Percentiles rank a stretch among this genome's conserved stretches.
Evolutionary conservation across 2,113 vertebrate species (phyloP).

Genomic region (Ophiodon elongatus): DNA sequence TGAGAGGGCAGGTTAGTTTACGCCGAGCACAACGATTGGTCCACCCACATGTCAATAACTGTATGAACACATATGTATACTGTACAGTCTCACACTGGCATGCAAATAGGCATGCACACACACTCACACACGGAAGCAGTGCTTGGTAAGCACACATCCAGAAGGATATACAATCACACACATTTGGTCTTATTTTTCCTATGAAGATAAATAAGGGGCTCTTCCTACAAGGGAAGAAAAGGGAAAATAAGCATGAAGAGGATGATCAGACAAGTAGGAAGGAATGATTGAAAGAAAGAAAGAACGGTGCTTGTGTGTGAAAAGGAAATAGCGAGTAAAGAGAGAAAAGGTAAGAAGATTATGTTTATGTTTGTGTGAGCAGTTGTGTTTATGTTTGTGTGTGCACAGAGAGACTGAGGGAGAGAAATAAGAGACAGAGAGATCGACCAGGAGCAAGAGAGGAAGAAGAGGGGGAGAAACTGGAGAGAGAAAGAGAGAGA

Average conservation of each 20-base stretch:
- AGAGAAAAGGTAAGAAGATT: conserved; percentile 17
- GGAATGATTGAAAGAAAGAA: conserved; percentile 37
- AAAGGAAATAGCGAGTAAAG: conserved; percentile 34
- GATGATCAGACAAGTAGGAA: conserved; percentile 64
- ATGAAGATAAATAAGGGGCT: conserved; percentile 83
- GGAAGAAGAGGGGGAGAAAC: conserved; percentile 54
- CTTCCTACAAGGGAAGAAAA: conserved; percentile 88
- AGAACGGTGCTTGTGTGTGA: conserved; percentile 47
- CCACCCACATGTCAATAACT: conserved; percentile 80
- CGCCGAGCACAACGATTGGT: conserved; percentile 78
- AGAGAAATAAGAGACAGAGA: conserved; percentile 64
- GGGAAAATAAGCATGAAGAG: conserved; percentile 81
- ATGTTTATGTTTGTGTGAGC: conserved; percentile 52
- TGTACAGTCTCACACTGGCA: conserved; percentile 77
- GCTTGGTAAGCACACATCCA: conserved; percentile 79
- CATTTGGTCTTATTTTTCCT: conserved; percentile 82
- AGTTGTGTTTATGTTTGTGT: conserved; percentile 55
- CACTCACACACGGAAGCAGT: conserved; percentile 74
- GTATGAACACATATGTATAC: conserved; percentile 77
- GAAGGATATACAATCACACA: conserved; percentile 75
- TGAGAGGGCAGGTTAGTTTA: conserved; percentile 87
- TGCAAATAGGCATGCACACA: conserved; percentile 78
- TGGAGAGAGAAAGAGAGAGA: conserved; percentile 33
- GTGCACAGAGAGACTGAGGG: conserved; percentile 51
- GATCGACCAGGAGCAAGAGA: conserved; percentile 57